A percentile compares a stretch with the other conserved stretches of the same genome.
Conservation (phyloP, 2,113 vertebrate species). For the Gopherus flavomarginatus region DNA sequence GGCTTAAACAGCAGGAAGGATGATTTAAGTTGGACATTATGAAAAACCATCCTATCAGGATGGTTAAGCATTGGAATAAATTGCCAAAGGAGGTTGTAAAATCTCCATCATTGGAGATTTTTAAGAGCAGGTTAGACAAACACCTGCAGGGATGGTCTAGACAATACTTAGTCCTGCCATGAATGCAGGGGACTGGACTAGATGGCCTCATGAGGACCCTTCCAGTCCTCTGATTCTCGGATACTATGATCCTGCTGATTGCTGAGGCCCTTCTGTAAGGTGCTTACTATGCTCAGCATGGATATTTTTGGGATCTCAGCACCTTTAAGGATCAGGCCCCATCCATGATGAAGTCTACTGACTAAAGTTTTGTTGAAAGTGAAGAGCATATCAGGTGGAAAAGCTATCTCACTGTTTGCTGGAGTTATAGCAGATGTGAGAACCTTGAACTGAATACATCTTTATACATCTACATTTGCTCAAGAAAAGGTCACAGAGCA, state of each 20-base stretch:
- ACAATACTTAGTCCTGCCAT: too few species aligned
- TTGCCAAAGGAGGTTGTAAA: too few species aligned
- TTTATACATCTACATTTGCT: background rate
- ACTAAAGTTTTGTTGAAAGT: background rate
- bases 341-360: background rate
- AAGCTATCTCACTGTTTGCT: background rate
- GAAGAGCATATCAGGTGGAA: background rate
- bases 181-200: too few species aligned
- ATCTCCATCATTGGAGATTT: too few species aligned
- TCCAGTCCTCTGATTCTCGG: too few species aligned
- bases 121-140: too few species aligned
- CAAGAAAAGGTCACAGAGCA: background rate
- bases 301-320: background rate
- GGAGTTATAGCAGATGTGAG: background rate
- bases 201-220: too few species aligned
- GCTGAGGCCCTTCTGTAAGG: accelerated
- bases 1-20: too few species aligned
- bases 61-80: too few species aligned
- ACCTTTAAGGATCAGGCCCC: background rate
- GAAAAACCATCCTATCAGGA: too few species aligned
- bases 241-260: background rate
- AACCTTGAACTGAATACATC: background rate
- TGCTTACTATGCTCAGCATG: background rate
- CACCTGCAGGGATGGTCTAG: too few species aligned
- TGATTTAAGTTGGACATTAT: too few species aligned